Base-by-base conservation (phyloP, 2,113 vertebrate species). In the Cavia aperea region DNA sequence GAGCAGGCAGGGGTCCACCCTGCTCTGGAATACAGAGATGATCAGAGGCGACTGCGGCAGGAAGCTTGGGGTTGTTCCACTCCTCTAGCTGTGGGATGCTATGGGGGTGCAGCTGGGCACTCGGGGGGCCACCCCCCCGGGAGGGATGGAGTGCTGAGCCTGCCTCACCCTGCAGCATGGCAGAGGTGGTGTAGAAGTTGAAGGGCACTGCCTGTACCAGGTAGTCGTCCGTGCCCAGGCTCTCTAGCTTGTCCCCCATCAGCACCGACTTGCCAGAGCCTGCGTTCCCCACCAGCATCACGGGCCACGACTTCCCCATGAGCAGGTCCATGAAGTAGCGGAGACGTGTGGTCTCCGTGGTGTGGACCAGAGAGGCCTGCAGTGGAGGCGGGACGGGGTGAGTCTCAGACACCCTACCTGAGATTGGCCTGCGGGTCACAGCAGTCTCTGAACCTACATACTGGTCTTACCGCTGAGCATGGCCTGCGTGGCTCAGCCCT, bases 181-280 rank as follows among this genome's bases (percentile, higher is more conserved):
- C 98, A 0, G 98, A 98, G 65, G 98, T 98, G 4, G 98, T 98
- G 95, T 98, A 98, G 97, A 98, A 98, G 96, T 98, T 98, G 85
- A 98, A 98, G 49, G 98, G 98, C 86, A 98, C 97, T 0, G 96
- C 95, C 93, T 98, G 97, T 79, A 98, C 96, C 2, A 98, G 15
- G 88, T 97, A 98, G 6, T 97, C 95, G 0, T 98, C 98, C 0
- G 94, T 84, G 77, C 24, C 31, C 0, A 98, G 97, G 0, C 92
- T 92, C 1, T 96, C 93, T 51, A 98, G 96, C 91, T 98, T 98
- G 96, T 98, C 95, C 58, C 97, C 88, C 97, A 98, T 98, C 86
- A 98, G 93, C 81, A 98, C 97, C 0, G 98, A 98, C 88, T 98
- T 98, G 49, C 98, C 98, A 0, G 97, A 98, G 19, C 98, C 98